These are phyloP conservation scores for Sylvilagus bachmani DNA, from an alignment of 2,113 vertebrate genomes.

Conservation along the genomic window DNA sequence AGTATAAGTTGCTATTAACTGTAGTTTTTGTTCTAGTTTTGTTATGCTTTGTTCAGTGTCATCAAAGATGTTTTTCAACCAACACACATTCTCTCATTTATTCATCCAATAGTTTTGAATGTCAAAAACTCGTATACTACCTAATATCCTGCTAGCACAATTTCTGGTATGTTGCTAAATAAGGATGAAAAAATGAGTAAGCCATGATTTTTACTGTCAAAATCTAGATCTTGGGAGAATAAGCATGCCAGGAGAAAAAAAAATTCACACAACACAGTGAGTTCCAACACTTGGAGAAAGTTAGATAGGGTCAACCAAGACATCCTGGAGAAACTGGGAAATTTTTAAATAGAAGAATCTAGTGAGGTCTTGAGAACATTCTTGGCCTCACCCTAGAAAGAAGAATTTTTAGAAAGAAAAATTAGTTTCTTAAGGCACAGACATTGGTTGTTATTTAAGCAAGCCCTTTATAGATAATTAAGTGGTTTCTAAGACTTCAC, in stretches of 20 bases:
- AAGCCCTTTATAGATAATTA: neutral
- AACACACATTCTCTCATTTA: neutral
- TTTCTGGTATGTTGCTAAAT: neutral
- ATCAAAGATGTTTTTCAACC: neutral
- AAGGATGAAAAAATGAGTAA: neutral
- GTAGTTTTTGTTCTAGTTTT: conserved; percentile 17
- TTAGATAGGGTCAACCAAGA: neutral
- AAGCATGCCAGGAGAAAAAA: neutral
- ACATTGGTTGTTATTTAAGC: neutral
- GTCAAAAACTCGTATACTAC: no score
- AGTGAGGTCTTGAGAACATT: neutral
- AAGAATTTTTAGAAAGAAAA: neutral
- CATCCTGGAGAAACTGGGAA: neutral
- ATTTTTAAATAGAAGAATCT: neutral
- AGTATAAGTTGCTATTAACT: neutral
- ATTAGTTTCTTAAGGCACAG: neutral
- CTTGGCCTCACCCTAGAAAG: neutral
- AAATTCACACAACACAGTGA: neutral
- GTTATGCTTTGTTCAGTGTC: neutral
- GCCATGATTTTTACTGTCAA: neutral
- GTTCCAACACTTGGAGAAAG: neutral
- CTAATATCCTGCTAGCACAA: no score
- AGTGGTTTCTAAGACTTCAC: neutral
- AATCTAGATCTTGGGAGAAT: neutral
- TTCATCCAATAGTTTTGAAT: neutral